Percentiles rank a stretch among this genome's conserved stretches.
Evolutionary conservation across 2,113 vertebrate species (phyloP).

Genomic region (Eurypyga helias): DNA sequence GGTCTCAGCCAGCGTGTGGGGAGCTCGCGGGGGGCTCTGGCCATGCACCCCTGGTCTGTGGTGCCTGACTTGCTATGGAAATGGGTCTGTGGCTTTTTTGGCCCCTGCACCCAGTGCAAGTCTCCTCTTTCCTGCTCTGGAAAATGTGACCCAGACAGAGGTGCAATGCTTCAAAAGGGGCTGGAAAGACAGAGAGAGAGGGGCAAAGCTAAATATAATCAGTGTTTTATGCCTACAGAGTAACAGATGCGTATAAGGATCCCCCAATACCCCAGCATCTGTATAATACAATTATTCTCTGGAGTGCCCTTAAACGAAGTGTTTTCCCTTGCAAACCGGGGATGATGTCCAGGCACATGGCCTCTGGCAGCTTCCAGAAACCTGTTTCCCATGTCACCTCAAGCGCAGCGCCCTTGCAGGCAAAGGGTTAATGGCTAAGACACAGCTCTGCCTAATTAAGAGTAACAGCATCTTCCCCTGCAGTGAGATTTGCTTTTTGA

Average conservation of each 20-base stretch:
- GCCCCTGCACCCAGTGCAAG: background rate
- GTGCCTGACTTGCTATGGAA: background rate
- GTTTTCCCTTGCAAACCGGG: background rate
- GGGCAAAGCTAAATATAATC: background rate
- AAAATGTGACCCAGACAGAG: background rate
- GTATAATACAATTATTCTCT: background rate
- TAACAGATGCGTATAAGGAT: background rate
- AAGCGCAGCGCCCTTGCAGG: rapidly evolving
- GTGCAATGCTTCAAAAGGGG: background rate
- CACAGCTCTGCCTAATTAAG: background rate
- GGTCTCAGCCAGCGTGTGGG: background rate
- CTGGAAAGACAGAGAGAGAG: background rate
- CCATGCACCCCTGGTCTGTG: background rate
- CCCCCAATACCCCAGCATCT: background rate
- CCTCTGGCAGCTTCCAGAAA: background rate
- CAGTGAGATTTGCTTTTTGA: background rate
- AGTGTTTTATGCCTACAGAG: background rate
- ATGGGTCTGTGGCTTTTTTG: background rate
- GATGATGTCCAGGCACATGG: background rate
- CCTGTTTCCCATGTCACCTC: background rate
- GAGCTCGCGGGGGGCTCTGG: background rate
- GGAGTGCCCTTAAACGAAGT: background rate
- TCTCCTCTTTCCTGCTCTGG: background rate
- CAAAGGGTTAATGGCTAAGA: background rate
- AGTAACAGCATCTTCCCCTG: background rate